These are phyloP conservation scores for Pocillopora damicornis DNA, from an alignment of 64 coral and sea anemone genomes.

Conservation along the genomic window DNA sequence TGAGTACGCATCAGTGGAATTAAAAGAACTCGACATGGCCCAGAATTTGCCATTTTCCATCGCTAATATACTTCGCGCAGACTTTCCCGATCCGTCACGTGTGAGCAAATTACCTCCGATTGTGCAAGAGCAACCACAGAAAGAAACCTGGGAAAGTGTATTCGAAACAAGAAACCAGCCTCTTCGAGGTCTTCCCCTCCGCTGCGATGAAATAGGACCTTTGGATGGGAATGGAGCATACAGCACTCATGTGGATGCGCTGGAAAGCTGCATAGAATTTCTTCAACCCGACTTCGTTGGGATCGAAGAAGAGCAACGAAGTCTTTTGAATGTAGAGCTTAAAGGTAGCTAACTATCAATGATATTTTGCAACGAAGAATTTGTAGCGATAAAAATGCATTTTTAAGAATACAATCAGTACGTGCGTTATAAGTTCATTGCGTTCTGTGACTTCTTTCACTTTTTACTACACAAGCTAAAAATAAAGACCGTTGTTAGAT, in stretches of 20 bases:
- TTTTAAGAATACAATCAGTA: too few relatives aligned
- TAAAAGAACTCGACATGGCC: neutral
- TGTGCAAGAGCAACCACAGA: neutral
- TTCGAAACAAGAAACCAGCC: neutral
- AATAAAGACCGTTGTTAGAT: too few relatives aligned
- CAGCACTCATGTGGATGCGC: too few relatives aligned
- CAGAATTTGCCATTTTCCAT: constrained; percentile 17
- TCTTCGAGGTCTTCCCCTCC: neutral
- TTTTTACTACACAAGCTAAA: too few relatives aligned
- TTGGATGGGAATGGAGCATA: too few relatives aligned
- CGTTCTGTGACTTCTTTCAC: too few relatives aligned
- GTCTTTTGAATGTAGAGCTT: neutral
- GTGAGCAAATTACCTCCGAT: neutral
- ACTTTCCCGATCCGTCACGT: constrained; percentile 14
- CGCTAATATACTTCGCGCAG: constrained; percentile 12
- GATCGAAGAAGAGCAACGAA: neutral
- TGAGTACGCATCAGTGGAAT: neutral
- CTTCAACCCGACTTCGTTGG: neutral
- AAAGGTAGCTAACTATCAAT: too few relatives aligned
- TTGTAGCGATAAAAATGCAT: too few relatives aligned
- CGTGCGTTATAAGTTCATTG: too few relatives aligned
- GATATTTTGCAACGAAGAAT: too few relatives aligned
- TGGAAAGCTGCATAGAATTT: neutral
- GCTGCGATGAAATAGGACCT: neutral
- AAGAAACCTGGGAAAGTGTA: neutral